phyloP scores from a whole-genome alignment of 1,140 invertebrate genomes.

The Caenorhabditis briggsae region DNA sequence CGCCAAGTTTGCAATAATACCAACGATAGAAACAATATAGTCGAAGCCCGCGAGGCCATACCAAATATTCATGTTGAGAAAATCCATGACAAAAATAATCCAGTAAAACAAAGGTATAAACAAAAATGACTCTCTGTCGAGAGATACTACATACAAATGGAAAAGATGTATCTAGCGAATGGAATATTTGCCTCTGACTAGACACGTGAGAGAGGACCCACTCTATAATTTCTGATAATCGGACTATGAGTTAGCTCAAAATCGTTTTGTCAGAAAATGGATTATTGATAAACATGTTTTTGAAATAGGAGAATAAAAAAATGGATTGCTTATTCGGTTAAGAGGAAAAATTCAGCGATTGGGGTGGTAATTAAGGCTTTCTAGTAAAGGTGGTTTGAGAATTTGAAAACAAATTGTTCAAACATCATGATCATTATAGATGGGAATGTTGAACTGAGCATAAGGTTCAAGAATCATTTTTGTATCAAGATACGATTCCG shows the following conservation, averaged over 20 bases:
- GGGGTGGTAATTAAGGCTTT: background rate
- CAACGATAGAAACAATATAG: background rate
- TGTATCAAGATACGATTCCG: no score
- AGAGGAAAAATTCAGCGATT: background rate
- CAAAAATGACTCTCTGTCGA: no score
- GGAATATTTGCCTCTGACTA: background rate
- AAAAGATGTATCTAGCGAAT: background rate
- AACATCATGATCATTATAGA: no score
- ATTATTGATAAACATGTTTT: background rate
- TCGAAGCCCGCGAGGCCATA: background rate
- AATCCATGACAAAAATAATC: no score
- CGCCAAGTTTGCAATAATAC: constrained; percentile 4
- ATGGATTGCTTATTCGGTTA: background rate
- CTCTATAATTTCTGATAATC: background rate
- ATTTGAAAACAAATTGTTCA: no score
- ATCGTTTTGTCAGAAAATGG: background rate
- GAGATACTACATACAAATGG: no score
- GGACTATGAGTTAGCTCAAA: background rate
- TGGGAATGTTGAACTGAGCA: no score
- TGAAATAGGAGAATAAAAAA: background rate
- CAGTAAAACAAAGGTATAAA: no score
- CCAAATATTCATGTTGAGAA: background rate
- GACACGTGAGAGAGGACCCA: background rate
- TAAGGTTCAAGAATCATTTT: no score
- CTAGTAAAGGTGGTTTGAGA: no score